Evolutionary conservation across 1,140 invertebrate species (phyloP), one percentile per base, ranked within the genome.

Genomic region (Drosophila lini): DNA sequence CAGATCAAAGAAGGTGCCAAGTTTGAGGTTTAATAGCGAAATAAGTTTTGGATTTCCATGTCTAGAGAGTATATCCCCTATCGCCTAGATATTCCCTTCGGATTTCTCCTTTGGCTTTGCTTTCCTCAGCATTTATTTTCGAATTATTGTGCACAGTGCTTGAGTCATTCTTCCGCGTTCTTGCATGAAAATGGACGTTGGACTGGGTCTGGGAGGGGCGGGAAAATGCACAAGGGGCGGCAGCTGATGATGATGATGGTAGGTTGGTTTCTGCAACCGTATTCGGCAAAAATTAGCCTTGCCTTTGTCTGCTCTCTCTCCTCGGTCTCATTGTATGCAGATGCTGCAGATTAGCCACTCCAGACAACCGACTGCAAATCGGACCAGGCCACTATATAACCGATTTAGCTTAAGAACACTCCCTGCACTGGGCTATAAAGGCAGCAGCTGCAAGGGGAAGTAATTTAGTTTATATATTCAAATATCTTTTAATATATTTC

Each of bases 101-200:
- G 38, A 40, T 50, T 52, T 53, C 28, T 45, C 36, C 16, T 44
- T 53, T 42, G 31, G 53, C 65, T 59, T 62, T 64, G 71, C 77
- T 80, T 78, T 84, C 69, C 78, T 74, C 61, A 74, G 80, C 84
- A 88, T 89, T 88, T 88, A 88, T 88, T 88, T 88, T 88, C 84
- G 73, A 88, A 88, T 89, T 83, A 88, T 88, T 86, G 78, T 74
- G 61, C 71, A 73, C 82, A 80, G 71, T 74, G 82, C 84, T 88
- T 88, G 83, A 88, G 83, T 88, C 83, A 88, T 88, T 80, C 83
- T 86, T 88, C 83, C 83, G 83, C 83, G 86, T 88, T 88, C 83
- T 88, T 88, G 67, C 74, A 70, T 88, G 79, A 88, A 80, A 88
- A 83, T 89, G 84, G 76, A 70, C 70, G 63, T 73, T 85, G 81